Evolutionary conservation across 1,140 invertebrate species (phyloP), one percentile per base, ranked within the genome.

Genomic region (Batillaria attramentaria): DNA sequence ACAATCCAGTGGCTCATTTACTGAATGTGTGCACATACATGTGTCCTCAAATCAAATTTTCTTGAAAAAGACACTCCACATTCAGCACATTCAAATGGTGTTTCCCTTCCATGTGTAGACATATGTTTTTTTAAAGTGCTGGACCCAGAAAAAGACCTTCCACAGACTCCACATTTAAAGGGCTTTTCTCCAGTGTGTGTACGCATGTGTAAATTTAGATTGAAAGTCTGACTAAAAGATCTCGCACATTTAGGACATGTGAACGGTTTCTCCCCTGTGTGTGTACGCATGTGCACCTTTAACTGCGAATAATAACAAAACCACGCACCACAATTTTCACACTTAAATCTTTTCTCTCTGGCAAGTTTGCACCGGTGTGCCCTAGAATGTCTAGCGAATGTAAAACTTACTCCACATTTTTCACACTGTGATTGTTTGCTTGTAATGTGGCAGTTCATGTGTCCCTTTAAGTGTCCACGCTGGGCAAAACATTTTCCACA

Each of bases 171-270:
- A 28, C 62, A 66, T 66, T 66, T 35, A 66, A 13, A 66, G 8
- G 62, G 62, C 28, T 28, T 66, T 28, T 66, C 13, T 28, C 62
- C 62, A 10, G 62, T 66, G 62, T 66, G 62, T 66, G 10, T 66
- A 10, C 62, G 8, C n/a, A 66, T 66, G 33, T 66, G 62, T 66
- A 28, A 8, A 8, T 10, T n/a, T 13, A 66, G 28, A 13, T n/a
- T 8, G 13, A 8, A 10, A 28, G n/a, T 28, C 24, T 28, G n/a
- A 13, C 10, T 28, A 66, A 66, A 66, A 13, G 62, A 13, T 8
- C 8, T 28, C 28, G 10, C 62, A 28, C 62, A 66, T 35, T n/a
- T 28, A 10, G 10, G 8, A 28, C 62, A 66, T 28, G 13, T 28
- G 28, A 8, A 66, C 10, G 62, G 62, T 28, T 28, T 10, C 28